A percentile compares a stretch with the other conserved stretches of the same genome.
phyloP scores from a whole-genome alignment of 2,888 invertebrate genomes.

The Rhaphigaster nebulosa region DNA sequence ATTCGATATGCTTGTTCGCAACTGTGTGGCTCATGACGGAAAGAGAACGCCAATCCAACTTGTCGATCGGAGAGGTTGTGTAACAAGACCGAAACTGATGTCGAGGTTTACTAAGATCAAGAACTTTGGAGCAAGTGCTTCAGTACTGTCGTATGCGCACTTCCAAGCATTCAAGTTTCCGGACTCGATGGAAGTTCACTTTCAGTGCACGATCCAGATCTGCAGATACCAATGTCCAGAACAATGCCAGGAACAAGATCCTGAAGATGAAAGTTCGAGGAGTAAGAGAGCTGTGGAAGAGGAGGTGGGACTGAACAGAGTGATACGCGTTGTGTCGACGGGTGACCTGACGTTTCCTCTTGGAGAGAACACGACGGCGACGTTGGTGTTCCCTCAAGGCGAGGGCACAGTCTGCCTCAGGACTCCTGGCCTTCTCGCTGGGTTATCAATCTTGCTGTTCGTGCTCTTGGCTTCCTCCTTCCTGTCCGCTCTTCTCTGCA shows the following conservation, averaged over 20 bases:
- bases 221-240: conserved; percentile 94
- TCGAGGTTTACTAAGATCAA: conserved; percentile 93
- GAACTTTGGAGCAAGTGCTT: conserved; percentile 94
- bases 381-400: conserved; percentile 78
- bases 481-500: conserved; percentile 87
- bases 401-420: conserved; percentile 89
- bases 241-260: conserved; percentile 78
- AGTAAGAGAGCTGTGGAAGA: conserved; percentile 77
- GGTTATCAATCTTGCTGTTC: conserved; percentile 84
- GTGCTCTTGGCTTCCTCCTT: conserved; percentile 88
- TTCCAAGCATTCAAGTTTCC: conserved; percentile 98
- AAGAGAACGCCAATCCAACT: conserved; percentile 93
- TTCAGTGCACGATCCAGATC: conserved; percentile 96
- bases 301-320: conserved; percentile 81
- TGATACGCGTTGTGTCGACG: conserved; percentile 91
- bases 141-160: conserved; percentile 94
- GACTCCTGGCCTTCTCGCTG: conserved; percentile 91
- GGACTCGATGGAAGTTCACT: conserved; percentile 96
- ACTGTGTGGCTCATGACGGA: conserved; percentile 95
- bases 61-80: conserved; percentile 94
- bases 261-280: conserved; percentile 85
- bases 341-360: conserved; percentile 89
- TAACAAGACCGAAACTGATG: conserved; percentile 94
- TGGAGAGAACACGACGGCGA: conserved; percentile 74
- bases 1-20: conserved; percentile 94